Percentiles rank a stretch among this genome's conserved stretches.
These are phyloP conservation scores for Pseudococcus longispinus DNA, from an alignment of 2,888 invertebrate genomes.

Conservation along the genomic window DNA sequence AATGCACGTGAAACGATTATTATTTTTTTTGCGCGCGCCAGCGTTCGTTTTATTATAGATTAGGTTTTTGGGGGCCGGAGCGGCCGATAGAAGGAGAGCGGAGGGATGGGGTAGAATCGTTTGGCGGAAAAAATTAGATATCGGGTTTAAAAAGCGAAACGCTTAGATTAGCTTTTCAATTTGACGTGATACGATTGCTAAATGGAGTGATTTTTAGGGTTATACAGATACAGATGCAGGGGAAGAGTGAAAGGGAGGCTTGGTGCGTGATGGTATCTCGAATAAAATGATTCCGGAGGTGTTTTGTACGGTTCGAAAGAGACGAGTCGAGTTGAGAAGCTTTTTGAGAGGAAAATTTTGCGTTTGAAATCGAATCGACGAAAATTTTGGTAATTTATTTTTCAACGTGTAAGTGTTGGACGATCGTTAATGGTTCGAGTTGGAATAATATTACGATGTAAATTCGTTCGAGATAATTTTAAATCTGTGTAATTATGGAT, in stretches of 20 bases:
- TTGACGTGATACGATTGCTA: conserved; percentile 1
- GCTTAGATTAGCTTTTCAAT: background rate
- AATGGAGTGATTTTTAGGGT: background rate
- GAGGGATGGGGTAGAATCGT: background rate
- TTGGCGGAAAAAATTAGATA: conserved; percentile 19
- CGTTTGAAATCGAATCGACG: too few relatives aligned
- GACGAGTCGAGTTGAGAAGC: too few relatives aligned
- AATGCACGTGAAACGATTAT: background rate
- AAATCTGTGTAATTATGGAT: background rate
- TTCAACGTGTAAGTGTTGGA: too few relatives aligned
- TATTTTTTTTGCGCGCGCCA: background rate
- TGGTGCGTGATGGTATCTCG: background rate
- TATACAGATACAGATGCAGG: background rate
- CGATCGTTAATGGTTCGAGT: too few relatives aligned
- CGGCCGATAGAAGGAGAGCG: background rate
- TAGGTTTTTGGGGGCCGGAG: background rate
- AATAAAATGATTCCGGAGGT: background rate
- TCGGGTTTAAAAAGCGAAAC: conserved; percentile 18
- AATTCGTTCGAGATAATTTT: background rate
- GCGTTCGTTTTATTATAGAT: background rate
- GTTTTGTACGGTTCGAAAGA: background rate
- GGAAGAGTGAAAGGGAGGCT: background rate
- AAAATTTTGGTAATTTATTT: too few relatives aligned
- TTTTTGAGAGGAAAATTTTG: too few relatives aligned
- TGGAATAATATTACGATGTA: too few relatives aligned